These are phyloP conservation scores for Zingel zingel DNA, from an alignment of 2,113 vertebrate species.

Conservation along the genomic window DNA sequence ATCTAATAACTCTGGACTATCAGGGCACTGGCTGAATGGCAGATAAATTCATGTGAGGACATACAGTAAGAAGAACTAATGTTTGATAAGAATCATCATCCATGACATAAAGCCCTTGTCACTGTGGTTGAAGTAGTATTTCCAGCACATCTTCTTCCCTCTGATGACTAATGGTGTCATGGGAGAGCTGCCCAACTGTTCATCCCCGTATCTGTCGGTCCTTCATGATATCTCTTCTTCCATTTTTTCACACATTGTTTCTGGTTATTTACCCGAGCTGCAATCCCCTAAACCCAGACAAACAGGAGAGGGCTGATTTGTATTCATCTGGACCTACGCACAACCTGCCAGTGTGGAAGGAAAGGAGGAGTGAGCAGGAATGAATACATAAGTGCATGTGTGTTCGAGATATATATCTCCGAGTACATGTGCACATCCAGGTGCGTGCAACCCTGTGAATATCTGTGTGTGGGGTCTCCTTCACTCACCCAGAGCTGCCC, in stretches of 20 bases:
- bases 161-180: constrained; percentile 57
- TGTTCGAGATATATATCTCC: constrained; percentile 19
- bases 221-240: constrained; percentile 54
- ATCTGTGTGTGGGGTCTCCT: constrained; percentile 34
- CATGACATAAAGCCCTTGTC: constrained; percentile 37
- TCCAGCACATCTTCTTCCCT: constrained; percentile 23
- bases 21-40: neutral
- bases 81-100: constrained; percentile 38
- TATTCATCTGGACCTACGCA: constrained; percentile 70
- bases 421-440: constrained; percentile 20
- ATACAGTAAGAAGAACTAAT: constrained; percentile 29
- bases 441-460: constrained; percentile 38
- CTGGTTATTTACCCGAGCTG: constrained; percentile 74
- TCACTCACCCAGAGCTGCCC: constrained; percentile 38
- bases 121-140: constrained; percentile 36
- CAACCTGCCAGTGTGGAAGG: constrained; percentile 42
- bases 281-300: constrained; percentile 71
- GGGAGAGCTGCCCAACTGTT: constrained; percentile 54
- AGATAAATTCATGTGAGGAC: constrained; percentile 15
- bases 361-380: constrained; percentile 37
- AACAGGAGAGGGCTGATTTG: constrained; percentile 68
- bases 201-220: constrained; percentile 42
- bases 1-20: neutral
- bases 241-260: constrained; percentile 67
- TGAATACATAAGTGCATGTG: constrained; percentile 22